A percentile compares a stretch with the other conserved stretches of the same genome.
Conservation (phyloP, 2,113 vertebrate genomes). For the Perccottus glenii region DNA sequence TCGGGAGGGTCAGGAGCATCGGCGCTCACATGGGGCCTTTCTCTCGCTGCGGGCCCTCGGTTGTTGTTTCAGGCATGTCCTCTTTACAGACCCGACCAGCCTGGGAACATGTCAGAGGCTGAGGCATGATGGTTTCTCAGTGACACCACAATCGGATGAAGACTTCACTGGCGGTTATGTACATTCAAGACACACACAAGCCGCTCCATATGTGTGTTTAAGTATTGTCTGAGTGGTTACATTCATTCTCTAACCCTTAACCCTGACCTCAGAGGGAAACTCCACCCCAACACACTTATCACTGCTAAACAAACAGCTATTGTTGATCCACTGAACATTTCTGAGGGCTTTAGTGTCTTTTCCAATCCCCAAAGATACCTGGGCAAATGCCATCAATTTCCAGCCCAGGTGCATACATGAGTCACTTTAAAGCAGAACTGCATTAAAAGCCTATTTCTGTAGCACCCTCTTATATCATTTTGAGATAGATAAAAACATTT, state of each 20-base stretch:
- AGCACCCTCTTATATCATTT: not conserved
- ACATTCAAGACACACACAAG: conserved; percentile 8
- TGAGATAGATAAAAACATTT: not conserved
- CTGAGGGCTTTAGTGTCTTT: not conserved
- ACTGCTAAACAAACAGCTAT: conserved; percentile 25
- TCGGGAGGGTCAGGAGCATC: conserved; percentile 57
- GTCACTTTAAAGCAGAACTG: not conserved
- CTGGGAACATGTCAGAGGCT: conserved; percentile 37
- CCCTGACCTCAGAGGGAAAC: conserved; percentile 35
- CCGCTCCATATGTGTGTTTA: not conserved
- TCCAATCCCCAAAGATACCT: not conserved
- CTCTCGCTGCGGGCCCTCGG: conserved; percentile 57
- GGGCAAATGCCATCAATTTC: conserved; percentile 1
- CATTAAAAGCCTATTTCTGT: not conserved
- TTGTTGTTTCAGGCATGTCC: conserved; percentile 89
- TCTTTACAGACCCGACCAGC: conserved; percentile 57
- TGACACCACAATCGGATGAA: conserved; percentile 1
- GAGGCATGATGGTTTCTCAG: conserved; percentile 15
- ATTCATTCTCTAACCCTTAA: conserved; percentile 38
- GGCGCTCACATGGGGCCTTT: conserved; percentile 78
- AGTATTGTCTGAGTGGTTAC: conserved; percentile 16
- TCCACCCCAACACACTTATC: conserved; percentile 25
- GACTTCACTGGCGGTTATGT: not conserved
- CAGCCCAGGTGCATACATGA: conserved; percentile 7
- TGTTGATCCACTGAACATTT: conserved; percentile 16